phyloP scores from a whole-genome alignment of 2,888 invertebrate genomes.

The Quadroppia sp. region DNA sequence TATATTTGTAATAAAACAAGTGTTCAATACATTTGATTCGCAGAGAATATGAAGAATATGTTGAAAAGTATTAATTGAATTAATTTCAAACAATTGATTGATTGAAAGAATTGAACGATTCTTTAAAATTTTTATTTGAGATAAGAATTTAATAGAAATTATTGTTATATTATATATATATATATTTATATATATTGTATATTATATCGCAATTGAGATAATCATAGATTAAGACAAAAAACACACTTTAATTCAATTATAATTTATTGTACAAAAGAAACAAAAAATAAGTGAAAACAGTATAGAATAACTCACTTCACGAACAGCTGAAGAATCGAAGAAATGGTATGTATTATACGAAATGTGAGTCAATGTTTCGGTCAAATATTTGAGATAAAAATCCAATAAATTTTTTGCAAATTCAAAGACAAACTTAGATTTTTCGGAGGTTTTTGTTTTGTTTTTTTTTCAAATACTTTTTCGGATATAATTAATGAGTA shows the following conservation, averaged over 20 bases:
- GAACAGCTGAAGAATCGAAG: not conserved
- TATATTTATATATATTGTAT: conserved; percentile 7
- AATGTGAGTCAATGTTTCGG: conserved; percentile 1
- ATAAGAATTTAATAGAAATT: too few relatives aligned
- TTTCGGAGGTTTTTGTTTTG: too few relatives aligned
- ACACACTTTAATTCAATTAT: conserved; percentile 19
- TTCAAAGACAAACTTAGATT: conserved; percentile 32
- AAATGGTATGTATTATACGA: not conserved
- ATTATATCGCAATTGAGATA: not conserved
- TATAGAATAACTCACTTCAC: not conserved
- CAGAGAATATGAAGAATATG: too few relatives aligned
- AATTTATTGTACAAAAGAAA: conserved; percentile 35
- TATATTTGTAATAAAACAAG: too few relatives aligned
- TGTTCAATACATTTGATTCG: too few relatives aligned
- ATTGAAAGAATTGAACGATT: too few relatives aligned
- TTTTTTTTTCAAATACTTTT: not conserved
- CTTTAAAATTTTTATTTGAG: too few relatives aligned
- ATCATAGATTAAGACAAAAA: conserved; percentile 20
- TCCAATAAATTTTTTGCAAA: conserved; percentile 29
- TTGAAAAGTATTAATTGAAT: too few relatives aligned
- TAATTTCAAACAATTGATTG: too few relatives aligned
- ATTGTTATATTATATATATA: conserved; percentile 18
- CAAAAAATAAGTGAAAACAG: not conserved
- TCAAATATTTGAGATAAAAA: not conserved
- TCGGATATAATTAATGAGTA: conserved; percentile 17